phyloP scores from a whole-genome alignment of 2,888 invertebrate genomes.

The Catocala sponsa region DNA sequence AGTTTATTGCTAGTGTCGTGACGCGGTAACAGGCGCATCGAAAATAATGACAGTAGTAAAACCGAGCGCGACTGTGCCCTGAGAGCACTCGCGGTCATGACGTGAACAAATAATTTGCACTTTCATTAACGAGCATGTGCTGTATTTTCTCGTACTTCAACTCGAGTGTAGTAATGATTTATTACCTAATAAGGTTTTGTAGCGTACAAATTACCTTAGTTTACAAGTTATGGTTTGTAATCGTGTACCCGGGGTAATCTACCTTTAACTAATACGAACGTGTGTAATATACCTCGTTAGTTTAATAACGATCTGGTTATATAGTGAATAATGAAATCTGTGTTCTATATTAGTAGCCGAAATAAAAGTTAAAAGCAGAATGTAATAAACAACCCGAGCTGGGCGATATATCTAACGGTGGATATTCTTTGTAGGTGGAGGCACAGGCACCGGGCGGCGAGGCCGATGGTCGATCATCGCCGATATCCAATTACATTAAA shows the following conservation, averaged over 20 bases:
- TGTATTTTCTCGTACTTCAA: constrained; percentile 47
- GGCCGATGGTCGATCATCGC: constrained; percentile 59
- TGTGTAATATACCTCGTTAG: constrained; percentile 16
- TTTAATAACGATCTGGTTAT: constrained; percentile 15
- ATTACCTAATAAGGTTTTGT: constrained; percentile 47
- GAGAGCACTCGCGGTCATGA: constrained; percentile 33
- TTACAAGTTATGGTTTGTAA: constrained; percentile 39
- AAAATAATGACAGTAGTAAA: constrained; percentile 21
- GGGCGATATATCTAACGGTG: constrained; percentile 49
- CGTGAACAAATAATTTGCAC: constrained; percentile 55
- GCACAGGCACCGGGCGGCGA: constrained; percentile 35
- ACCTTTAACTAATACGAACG: constrained; percentile 12
- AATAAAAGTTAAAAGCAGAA: constrained; percentile 42
- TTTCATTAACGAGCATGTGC: constrained; percentile 52
- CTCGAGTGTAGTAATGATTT: constrained; percentile 52
- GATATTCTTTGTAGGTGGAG: constrained; percentile 57
- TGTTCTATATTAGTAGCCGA: constrained; percentile 13
- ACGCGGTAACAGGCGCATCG: constrained; percentile 23
- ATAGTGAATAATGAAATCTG: constrained; percentile 17
- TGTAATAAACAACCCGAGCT: constrained; percentile 37
- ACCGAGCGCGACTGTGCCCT: constrained; percentile 37
- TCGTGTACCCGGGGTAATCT: constrained; percentile 24
- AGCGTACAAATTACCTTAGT: constrained; percentile 44
- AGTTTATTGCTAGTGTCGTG: constrained; percentile 20
- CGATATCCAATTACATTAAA: constrained; percentile 76